Conservation (phyloP, 2,113 vertebrate species). For the Mastomys natalensis region DNA sequence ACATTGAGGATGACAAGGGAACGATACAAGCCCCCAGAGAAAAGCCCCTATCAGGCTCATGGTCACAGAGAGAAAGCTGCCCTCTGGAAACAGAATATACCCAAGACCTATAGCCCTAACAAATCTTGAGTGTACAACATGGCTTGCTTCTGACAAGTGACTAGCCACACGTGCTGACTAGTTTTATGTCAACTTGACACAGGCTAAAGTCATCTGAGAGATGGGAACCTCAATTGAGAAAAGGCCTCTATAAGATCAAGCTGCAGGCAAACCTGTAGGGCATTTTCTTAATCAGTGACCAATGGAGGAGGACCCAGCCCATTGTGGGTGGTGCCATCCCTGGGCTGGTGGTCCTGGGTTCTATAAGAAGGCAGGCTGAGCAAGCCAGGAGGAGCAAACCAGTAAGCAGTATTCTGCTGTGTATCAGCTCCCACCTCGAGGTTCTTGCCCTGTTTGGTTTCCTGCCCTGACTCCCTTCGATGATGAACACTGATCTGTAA, state of each 20-base stretch:
- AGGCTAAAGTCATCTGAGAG: neutral
- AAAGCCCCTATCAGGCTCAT: rapidly evolving
- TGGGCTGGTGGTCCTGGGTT: neutral
- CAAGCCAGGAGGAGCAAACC: neutral
- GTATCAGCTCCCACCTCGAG: neutral
- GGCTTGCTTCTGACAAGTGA: neutral
- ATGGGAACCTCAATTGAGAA: neutral
- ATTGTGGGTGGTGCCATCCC: neutral
- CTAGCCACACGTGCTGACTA: neutral
- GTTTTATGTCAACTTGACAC: too few species aligned
- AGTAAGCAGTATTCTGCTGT: neutral
- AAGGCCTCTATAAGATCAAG: neutral
- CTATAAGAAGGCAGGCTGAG: neutral
- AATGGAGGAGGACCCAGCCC: neutral
- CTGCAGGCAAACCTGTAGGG: neutral
- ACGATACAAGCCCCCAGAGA: too few species aligned
- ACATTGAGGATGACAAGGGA: neutral
- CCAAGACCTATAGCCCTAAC: neutral
- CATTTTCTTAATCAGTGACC: too few species aligned
- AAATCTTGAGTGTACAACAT: neutral
- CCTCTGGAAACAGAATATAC: neutral
- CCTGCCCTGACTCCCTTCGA: neutral
- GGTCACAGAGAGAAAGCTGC: neutral
- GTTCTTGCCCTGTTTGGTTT: neutral
- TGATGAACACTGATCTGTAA: neutral